Evolutionary conservation across 2,113 vertebrate species (phyloP), one percentile per base, ranked within the genome.

Genomic region (Tichodroma muraria): DNA sequence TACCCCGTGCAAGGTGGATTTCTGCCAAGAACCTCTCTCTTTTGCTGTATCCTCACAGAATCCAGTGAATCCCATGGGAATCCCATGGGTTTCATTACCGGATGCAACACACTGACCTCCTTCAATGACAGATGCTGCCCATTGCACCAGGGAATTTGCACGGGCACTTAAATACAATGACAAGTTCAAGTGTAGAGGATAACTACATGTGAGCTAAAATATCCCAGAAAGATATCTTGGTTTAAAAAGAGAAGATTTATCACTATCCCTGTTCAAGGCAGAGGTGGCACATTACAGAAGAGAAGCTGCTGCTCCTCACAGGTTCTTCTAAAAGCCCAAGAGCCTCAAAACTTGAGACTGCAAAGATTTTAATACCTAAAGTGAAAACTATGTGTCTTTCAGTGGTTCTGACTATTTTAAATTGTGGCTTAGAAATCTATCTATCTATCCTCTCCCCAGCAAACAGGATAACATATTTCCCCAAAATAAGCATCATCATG

Each of bases 11-110:
- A 93, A 68, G 38, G 49, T 19, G 15, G n/a, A 70, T 80, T 85
- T 42, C 75, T 45, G n/a, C 28, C 18, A 15, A 69, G 25, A 85
- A 45, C 20, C 19, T 82, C 40, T 56, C 8, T 28, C 13, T 24
- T 68, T 64, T 31, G 40, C 52, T 42, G 25, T 22, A 31, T 27
- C 49, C 44, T 52, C 86, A 37, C 38, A 52, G 30, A 21, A 25
- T 42, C 30, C 68, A 73, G 40, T n/a, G n/a, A n/a, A n/a, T n/a
- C n/a, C n/a, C n/a, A n/a, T n/a, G n/a, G n/a, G n/a, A n/a, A n/a
- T n/a, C 13, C 44, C 0, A 0, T 3, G 56, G 13, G 16, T 85
- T 90, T 70, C 68, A 70, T 9, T 19, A 19, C 15, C 15, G 18
- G 37, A 65, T 23, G 27, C 30, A 66, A 53, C 4, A 59, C 22